A percentile compares a stretch with the other conserved stretches of the same genome.
Evolutionary conservation across 2,888 invertebrate species (phyloP).

Genomic region (Apotomis turbidana): DNA sequence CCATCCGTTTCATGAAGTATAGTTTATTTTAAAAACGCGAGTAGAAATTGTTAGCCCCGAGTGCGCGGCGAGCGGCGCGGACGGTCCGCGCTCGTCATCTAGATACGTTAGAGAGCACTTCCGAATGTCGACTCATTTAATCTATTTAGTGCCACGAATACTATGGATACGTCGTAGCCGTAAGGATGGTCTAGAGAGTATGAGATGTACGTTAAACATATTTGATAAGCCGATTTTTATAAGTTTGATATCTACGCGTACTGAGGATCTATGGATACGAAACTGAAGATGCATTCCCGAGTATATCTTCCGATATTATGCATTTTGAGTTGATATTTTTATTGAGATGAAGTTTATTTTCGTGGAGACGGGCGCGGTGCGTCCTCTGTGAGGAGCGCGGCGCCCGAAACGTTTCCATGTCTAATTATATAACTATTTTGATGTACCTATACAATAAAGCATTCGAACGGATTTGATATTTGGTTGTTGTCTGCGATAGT

Average conservation of each 20-base stretch:
- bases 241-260: slow-evolving; percentile 66
- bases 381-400: slow-evolving; percentile 31
- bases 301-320: slow-evolving; percentile 70
- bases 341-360: slow-evolving; percentile 56
- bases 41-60: too few species aligned
- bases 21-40: too few species aligned
- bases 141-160: slow-evolving; percentile 57
- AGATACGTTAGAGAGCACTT: slow-evolving; percentile 57
- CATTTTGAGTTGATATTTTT: slow-evolving; percentile 59
- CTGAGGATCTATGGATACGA: slow-evolving; percentile 57
- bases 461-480: slow-evolving; percentile 27
- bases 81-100: slow-evolving; percentile 54
- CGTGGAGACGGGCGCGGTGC: slow-evolving; percentile 56
- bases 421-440: slow-evolving; percentile 34
- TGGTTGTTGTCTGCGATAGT: slow-evolving; percentile 9
- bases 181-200: slow-evolving; percentile 57
- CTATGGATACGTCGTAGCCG: slow-evolving; percentile 51
- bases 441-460: slow-evolving; percentile 33
- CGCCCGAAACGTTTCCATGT: slow-evolving; percentile 7
- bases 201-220: slow-evolving; percentile 62
- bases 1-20: too few species aligned
- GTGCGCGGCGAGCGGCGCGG: slow-evolving; percentile 59
- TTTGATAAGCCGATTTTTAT: slow-evolving; percentile 70
- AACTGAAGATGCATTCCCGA: slow-evolving; percentile 74
- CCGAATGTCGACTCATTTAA: slow-evolving; percentile 47